Conservation (phyloP, 2,888 invertebrate genomes). For the Dendrolimus houi region DNA sequence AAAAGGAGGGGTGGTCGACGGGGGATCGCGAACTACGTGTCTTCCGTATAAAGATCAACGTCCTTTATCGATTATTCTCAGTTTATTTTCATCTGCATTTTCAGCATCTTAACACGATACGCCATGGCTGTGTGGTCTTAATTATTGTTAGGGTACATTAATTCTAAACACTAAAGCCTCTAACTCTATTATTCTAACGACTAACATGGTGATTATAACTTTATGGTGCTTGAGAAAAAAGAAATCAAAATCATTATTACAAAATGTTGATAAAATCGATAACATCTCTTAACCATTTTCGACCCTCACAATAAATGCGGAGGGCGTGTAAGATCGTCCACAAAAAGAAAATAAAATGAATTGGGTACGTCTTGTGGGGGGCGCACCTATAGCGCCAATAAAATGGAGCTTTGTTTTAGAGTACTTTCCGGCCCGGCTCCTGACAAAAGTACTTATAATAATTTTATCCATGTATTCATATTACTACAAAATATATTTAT, state of each 20-base stretch:
- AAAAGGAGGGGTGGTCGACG: conserved; percentile 40
- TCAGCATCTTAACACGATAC: too few relatives aligned
- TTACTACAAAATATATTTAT: too few relatives aligned
- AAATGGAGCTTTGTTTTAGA: conserved; percentile 14
- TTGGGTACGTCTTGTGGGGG: conserved; percentile 17
- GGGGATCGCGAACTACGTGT: conserved; percentile 27
- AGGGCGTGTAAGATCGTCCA: conserved; percentile 42
- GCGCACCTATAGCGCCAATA: conserved; percentile 18
- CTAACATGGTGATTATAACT: too few relatives aligned
- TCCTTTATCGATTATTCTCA: neutral
- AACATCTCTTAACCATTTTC: conserved; percentile 42
- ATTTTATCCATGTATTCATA: too few relatives aligned
- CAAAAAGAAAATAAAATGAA: conserved; percentile 41
- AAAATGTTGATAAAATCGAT: conserved; percentile 49
- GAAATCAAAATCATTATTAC: conserved; percentile 39
- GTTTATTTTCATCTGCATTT: too few relatives aligned
- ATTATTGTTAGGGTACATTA: too few relatives aligned
- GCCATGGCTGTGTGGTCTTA: too few relatives aligned
- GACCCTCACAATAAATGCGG: conserved; percentile 38
- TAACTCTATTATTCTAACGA: too few relatives aligned
- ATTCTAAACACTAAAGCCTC: too few relatives aligned
- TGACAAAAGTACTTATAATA: too few relatives aligned
- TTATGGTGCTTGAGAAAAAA: conserved; percentile 15
- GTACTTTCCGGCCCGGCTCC: neutral
- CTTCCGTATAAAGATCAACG: conserved; percentile 13